Evolutionary conservation across 2,797 vertebrate species (phyloP), one percentile per base, ranked within the genome.

Genomic region (Sebastes vulpes): DNA sequence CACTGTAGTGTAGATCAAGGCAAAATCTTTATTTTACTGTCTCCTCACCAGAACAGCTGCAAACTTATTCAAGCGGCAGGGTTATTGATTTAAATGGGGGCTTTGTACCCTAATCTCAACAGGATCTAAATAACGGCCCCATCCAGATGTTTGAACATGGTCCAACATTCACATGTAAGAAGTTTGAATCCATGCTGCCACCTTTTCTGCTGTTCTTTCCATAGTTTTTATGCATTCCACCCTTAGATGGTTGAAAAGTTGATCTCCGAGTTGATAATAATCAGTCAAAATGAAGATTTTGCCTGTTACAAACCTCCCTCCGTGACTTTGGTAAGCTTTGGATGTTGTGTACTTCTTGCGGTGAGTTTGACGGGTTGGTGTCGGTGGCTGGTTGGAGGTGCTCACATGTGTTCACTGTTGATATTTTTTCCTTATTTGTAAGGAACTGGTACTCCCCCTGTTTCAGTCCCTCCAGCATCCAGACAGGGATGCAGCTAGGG

Each of bases 291-390:
- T 96, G 90, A 96, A 96, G 96, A 95, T 96, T 96, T 96, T 96
- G 95, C 96, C 94, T 96, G 71, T 83, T 87, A 88, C 79, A 95
- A 90, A 86, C 92, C 92, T 92, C 91, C 95, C 91, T 92, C 89
- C 93, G 94, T 96, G 95, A 95, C 87, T 93, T 91, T 95, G 94
- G 93, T 95, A 95, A 96, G 95, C 95, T 96, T 96, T 96, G 90
- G 82, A 90, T 96, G 96, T 97, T 95, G 95, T 96, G 95, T 92
- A 86, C 79, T 94, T 93, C 75, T 92, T 95, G 94, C 92, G 89
- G 94, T 96, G 95, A 94, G 92, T 95, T 95, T 96, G 95, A 94
- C 90, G 91, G 79, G 92, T 96, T 95, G 90, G 69, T 95, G 95
- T 96, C 89, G 92, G 83, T 96, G 94, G 89, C 91, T 96, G 92